Base-by-base conservation (phyloP, 2,113 vertebrate genomes). In the Xiphorhynchus elegans region DNA sequence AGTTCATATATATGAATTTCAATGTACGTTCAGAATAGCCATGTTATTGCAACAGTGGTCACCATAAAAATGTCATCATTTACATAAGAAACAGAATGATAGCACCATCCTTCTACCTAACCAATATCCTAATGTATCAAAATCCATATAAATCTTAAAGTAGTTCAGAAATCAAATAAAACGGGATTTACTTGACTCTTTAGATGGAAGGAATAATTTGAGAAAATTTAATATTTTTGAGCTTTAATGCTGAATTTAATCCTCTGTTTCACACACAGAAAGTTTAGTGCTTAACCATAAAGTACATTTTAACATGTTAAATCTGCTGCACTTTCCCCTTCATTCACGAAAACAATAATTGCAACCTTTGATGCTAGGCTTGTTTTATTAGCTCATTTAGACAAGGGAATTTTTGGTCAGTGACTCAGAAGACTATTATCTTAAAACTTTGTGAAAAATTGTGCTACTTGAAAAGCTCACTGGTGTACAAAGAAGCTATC, bases 131-230 rank as follows among this genome's bases (percentile, higher is more conserved):
- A 89, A 82, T 40, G 55, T 25, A 85, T 76, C 46, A 78, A 89
- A 88, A 85, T 16, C 1, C 6, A 6, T 20, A 53, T 13, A 79
- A 82, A 83, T 9, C 14, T 49, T 52, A 33, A 85, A 94, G 86
- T 18, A 86, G 11, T 63, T 47, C 63, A 63, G 64, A 94, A 95
- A 93, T 80, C 69, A 94, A 89, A 85, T 79, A 89, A 64, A 79
- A 50, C 17, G 50, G 33, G 15, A 44, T 87, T 74, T 77, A 62
- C 68, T 68, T 63, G 18, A 47, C 10, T 73, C 24, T 69, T 69
- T 19, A 86, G 23, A 80, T 59, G 25, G 13, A 79, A 70, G 7
- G 47, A 95, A 94, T 84, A 62, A 86, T 70, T 83, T 77, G 35
- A 74, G 31, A 85, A 60, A 60, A 53, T 17, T 79, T 82, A 13